These are phyloP conservation scores for Argyresthia albistria DNA, from an alignment of 2,888 invertebrate species.

Conservation along the genomic window DNA sequence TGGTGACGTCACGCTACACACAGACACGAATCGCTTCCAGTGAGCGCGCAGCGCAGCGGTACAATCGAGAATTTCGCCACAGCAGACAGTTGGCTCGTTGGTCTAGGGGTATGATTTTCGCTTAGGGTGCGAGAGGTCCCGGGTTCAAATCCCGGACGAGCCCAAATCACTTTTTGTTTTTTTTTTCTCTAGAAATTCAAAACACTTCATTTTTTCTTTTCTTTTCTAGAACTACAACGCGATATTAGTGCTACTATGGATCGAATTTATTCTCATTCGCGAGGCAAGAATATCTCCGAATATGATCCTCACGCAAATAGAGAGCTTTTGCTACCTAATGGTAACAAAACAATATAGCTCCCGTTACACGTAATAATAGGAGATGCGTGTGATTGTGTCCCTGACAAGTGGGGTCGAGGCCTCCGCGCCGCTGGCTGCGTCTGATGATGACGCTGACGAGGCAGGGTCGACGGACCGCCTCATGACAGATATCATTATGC, in stretches of 20 bases:
- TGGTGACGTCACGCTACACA: not conserved
- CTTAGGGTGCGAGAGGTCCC: constrained; percentile 74
- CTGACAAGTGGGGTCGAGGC: not conserved
- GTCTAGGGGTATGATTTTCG: constrained; percentile 74
- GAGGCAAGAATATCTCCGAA: no score
- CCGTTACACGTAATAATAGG: no score
- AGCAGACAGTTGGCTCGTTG: constrained; percentile 51
- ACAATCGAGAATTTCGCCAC: not conserved
- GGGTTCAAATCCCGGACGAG: constrained; percentile 74
- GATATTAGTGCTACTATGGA: no score
- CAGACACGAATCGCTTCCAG: not conserved
- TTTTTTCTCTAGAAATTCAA: no score
- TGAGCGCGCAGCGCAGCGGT: not conserved
- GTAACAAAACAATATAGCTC: no score
- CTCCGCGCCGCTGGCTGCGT: not conserved
- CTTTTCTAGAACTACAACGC: no score
- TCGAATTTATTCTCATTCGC: no score
- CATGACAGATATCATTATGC: not conserved
- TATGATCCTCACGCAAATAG: no score
- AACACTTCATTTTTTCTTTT: no score
- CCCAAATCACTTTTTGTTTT: constrained; percentile 31
- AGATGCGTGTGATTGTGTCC: no score
- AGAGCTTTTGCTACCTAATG: no score
- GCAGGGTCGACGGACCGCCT: no score
- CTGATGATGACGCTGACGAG: not conserved